phyloP scores from a whole-genome alignment of 2,888 invertebrate genomes.

The Agelastica alni region DNA sequence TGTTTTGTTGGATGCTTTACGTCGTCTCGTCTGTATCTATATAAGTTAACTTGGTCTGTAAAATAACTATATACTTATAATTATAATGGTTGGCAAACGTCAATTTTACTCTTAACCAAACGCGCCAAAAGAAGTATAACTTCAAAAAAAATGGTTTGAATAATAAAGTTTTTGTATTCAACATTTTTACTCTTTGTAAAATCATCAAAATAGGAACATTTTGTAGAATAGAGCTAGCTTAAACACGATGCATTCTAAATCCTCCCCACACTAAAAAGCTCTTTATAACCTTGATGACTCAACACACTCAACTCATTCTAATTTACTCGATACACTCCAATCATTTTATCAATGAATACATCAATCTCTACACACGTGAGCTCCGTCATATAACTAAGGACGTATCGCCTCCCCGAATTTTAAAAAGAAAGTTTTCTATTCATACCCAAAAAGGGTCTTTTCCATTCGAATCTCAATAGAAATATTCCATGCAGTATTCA shows the following conservation, averaged over 20 bases:
- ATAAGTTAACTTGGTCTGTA: too few species aligned
- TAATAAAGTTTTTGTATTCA: too few species aligned
- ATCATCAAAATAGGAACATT: too few species aligned
- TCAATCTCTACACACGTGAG: conserved; percentile 14
- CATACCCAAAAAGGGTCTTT: conserved; percentile 8
- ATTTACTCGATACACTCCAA: conserved; percentile 11
- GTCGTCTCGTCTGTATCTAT: too few species aligned
- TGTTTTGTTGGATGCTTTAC: too few species aligned
- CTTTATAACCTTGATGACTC: conserved; percentile 5
- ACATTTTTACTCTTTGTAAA: too few species aligned
- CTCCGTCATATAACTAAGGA: conserved; percentile 10
- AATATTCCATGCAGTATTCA: conserved; percentile 8
- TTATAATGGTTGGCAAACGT: too few species aligned
- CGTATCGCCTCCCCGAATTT: background rate
- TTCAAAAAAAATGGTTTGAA: too few species aligned
- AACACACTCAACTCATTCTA: conserved; percentile 10
- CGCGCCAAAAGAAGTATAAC: too few species aligned
- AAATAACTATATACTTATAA: too few species aligned
- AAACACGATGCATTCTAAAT: background rate
- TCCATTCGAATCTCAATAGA: conserved; percentile 3
- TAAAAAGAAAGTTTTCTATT: conserved; percentile 1
- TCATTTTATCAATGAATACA: conserved; percentile 18
- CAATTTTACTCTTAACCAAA: too few species aligned
- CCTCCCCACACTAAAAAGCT: conserved; percentile 1
- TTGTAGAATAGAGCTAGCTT: too few species aligned